phyloP scores from a whole-genome alignment of 2,113 vertebrate genomes.

The Sisor rabdophorus region DNA sequence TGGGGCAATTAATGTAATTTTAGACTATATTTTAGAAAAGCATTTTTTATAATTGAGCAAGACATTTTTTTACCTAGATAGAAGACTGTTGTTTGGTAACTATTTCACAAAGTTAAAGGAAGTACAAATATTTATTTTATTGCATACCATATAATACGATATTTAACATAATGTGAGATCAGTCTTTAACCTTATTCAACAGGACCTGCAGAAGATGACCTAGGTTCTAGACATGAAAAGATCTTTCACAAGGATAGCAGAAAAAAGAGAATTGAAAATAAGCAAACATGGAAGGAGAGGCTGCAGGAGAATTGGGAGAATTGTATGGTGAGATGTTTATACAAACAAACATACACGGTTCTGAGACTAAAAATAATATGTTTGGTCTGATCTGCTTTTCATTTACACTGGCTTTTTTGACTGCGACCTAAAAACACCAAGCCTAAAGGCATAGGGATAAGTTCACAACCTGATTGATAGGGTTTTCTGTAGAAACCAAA shows the following conservation, averaged over 20 bases:
- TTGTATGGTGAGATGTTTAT: slow-evolving; percentile 71
- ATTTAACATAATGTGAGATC: neutral
- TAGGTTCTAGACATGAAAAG: slow-evolving; percentile 65
- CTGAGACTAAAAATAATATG: too few relatives aligned
- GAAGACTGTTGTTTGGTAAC: neutral
- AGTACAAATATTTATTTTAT: neutral
- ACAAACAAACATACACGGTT: neutral
- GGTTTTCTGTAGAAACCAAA: too few relatives aligned
- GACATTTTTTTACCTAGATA: too few relatives aligned
- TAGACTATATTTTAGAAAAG: too few relatives aligned
- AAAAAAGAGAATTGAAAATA: slow-evolving; percentile 61
- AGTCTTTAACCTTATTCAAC: slow-evolving; percentile 35
- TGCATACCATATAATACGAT: neutral
- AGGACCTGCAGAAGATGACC: slow-evolving; percentile 81
- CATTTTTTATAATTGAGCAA: too few relatives aligned
- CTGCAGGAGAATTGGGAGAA: slow-evolving; percentile 94
- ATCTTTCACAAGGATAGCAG: slow-evolving; percentile 61
- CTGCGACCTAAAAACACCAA: too few relatives aligned
- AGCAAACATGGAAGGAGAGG: slow-evolving; percentile 77
- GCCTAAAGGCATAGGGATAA: too few relatives aligned
- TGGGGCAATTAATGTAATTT: too few relatives aligned
- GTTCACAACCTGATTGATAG: too few relatives aligned
- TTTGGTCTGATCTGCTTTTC: too few relatives aligned
- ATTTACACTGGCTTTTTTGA: too few relatives aligned
- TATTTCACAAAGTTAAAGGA: neutral